Conservation (phyloP, 2,888 invertebrate species). For the Mimachlamys varia region DNA sequence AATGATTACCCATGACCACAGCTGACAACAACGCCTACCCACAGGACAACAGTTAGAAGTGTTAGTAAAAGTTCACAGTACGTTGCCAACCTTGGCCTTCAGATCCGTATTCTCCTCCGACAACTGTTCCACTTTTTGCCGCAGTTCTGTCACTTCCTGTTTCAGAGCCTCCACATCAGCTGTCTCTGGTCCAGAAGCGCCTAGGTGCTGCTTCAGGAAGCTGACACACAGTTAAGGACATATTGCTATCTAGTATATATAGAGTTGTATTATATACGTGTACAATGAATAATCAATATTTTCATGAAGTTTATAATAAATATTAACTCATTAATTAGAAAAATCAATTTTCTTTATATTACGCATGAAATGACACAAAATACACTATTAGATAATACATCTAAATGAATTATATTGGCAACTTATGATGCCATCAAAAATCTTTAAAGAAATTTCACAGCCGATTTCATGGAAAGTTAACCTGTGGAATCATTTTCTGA, state of each 20-base stretch:
- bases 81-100: constrained; percentile 73
- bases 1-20: neutral
- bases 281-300: too few relatives aligned
- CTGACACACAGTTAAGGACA: constrained; percentile 64
- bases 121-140: constrained; percentile 77
- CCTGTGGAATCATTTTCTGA: too few relatives aligned
- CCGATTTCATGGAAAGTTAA: too few relatives aligned
- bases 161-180: constrained; percentile 81
- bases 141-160: constrained; percentile 79
- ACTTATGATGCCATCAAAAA: too few relatives aligned
- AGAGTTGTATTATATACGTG: too few relatives aligned
- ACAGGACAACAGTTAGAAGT: neutral
- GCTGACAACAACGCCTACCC: constrained; percentile 25
- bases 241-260: neutral
- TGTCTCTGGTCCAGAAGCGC: constrained; percentile 79
- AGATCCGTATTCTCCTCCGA: constrained; percentile 79
- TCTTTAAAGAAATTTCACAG: too few relatives aligned
- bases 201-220: constrained; percentile 79
- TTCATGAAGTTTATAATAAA: too few relatives aligned
- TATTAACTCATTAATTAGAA: too few relatives aligned
- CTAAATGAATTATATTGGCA: neutral
- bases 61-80: constrained; percentile 40
- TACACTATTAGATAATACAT: too few relatives aligned
- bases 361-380: too few relatives aligned
- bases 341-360: too few relatives aligned